A percentile compares a stretch with the other conserved stretches of the same genome.
Evolutionary conservation across 2,797 vertebrate genomes (phyloP).

Genomic region (Hippopotamyrus pictus): DNA sequence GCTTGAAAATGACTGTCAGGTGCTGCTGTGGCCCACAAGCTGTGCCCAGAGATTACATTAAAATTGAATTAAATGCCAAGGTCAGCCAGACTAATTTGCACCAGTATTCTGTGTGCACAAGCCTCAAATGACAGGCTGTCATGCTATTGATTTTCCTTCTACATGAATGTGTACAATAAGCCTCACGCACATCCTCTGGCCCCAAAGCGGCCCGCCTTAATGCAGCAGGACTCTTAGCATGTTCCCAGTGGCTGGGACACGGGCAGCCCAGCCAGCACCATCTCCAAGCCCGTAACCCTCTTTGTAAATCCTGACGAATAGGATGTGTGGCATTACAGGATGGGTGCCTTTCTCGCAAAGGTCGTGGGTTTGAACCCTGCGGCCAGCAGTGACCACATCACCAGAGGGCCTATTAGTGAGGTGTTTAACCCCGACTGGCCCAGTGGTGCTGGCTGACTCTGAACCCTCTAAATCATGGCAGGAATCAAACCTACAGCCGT

Average conservation of each 20-base stretch:
- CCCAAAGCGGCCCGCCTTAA: background rate
- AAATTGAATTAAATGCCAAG: background rate
- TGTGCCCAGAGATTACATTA: constrained; percentile 7
- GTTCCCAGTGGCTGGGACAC: background rate
- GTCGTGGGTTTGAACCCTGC: background rate
- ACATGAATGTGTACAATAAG: background rate
- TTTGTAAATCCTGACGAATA: background rate
- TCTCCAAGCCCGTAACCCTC: background rate
- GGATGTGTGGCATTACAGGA: background rate
- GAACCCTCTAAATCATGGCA: background rate
- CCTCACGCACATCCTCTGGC: background rate
- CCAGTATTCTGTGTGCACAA: background rate
- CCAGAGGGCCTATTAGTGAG: background rate
- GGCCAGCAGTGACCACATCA: background rate
- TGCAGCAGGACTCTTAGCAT: background rate
- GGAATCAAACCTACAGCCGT: background rate
- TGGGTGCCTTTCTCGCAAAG: background rate
- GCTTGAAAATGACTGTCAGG: background rate
- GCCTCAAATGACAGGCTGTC: constrained; percentile 1
- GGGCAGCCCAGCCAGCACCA: background rate
- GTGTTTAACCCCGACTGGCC: background rate
- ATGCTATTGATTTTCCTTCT: background rate
- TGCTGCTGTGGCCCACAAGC: background rate
- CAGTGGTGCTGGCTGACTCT: background rate
- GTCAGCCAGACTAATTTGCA: background rate